Evolutionary conservation across 1,140 invertebrate species (phyloP).

Genomic region (Diuraphis noxia): DNA sequence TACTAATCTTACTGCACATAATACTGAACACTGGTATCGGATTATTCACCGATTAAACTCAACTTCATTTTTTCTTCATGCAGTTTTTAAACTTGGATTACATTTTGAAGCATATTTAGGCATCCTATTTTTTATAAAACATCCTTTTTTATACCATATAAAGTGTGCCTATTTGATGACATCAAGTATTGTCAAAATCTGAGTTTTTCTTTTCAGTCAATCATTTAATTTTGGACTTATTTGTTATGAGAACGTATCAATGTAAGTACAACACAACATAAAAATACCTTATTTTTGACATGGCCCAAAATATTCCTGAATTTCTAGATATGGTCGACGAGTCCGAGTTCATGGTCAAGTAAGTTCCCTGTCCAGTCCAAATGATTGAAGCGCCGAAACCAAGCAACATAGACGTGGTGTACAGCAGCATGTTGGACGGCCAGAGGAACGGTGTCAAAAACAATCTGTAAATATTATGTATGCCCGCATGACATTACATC

Average conservation of each 20-base stretch:
- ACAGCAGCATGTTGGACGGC: constrained; percentile 80
- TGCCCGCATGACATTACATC: too few species aligned
- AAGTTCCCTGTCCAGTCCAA: constrained; percentile 92
- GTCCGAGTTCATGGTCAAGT: constrained; percentile 88
- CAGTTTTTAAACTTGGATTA: too few species aligned
- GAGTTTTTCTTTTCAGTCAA: not conserved
- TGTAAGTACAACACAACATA: not conserved
- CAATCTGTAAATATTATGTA: constrained; percentile 63
- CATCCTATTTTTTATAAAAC: too few species aligned
- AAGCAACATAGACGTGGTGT: constrained; percentile 79
- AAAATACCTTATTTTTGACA: constrained; percentile 13
- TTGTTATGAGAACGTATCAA: not conserved
- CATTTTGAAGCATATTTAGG: too few species aligned
- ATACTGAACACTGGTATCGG: too few species aligned
- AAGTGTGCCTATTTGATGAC: too few species aligned
- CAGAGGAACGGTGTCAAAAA: constrained; percentile 83
- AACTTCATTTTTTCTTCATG: too few species aligned
- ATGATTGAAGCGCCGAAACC: constrained; percentile 87
- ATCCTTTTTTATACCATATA: too few species aligned
- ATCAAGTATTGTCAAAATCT: not conserved
- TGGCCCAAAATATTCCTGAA: constrained; percentile 93
- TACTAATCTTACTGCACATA: too few species aligned
- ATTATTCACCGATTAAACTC: too few species aligned
- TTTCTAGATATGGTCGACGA: constrained; percentile 85
- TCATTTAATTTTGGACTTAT: not conserved